A percentile compares a stretch with the other conserved stretches of the same genome.
phyloP scores from a whole-genome alignment of 1,140 invertebrate genomes.

The Pseudomyrmex pallidus region DNA sequence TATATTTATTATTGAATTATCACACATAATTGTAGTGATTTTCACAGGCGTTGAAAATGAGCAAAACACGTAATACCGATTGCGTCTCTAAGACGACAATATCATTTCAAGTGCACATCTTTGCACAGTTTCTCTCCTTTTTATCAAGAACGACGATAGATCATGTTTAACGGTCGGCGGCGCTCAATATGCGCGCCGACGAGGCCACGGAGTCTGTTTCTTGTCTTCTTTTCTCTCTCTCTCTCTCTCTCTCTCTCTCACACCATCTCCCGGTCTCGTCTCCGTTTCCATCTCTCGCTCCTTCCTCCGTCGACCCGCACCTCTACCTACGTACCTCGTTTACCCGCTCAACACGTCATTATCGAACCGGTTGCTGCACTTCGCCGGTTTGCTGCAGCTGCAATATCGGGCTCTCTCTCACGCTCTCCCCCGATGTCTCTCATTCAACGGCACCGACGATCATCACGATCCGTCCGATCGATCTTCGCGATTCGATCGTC shows the following conservation, averaged over 20 bases:
- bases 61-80: no score
- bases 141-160: constrained; percentile 61
- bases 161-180: constrained; percentile 73
- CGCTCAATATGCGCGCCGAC: constrained; percentile 49
- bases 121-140: constrained; percentile 43
- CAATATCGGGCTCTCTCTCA: constrained; percentile 72
- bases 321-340: constrained; percentile 64
- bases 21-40: no score
- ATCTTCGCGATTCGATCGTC: constrained; percentile 53
- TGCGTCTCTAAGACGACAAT: not conserved
- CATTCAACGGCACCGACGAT: constrained; percentile 70
- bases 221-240: constrained; percentile 16
- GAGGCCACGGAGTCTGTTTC: constrained; percentile 45
- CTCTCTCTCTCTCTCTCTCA: constrained; percentile 1
- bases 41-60: no score
- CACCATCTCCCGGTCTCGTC: constrained; percentile 23
- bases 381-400: constrained; percentile 73
- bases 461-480: constrained; percentile 58
- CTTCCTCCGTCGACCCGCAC: not conserved
- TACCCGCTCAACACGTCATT: constrained; percentile 75
- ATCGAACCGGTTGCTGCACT: constrained; percentile 77
- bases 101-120: not conserved
- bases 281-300: not conserved
- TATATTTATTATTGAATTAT: no score
- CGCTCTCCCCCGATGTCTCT: constrained; percentile 67